A percentile compares a stretch with the other conserved stretches of the same genome.
These are phyloP conservation scores for Hephaestus fuliginosus DNA, from an alignment of 2,797 vertebrate species.

Conservation along the genomic window DNA sequence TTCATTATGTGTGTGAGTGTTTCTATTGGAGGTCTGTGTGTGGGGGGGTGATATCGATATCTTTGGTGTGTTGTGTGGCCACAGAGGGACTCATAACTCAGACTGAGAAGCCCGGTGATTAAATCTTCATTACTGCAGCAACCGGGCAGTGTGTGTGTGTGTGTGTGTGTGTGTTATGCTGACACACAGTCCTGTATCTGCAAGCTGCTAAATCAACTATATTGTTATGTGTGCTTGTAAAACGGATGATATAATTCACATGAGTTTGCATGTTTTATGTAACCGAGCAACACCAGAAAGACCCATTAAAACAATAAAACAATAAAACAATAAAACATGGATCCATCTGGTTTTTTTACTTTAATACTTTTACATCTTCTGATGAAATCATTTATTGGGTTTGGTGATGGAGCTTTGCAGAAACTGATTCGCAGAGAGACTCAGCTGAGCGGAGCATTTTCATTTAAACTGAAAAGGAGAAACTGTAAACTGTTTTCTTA, in stretches of 20 bases:
- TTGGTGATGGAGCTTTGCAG: not conserved
- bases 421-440: not conserved
- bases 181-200: not conserved
- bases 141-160: constrained; percentile 18
- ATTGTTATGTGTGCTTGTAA: constrained; percentile 13
- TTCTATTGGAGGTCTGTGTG: not conserved
- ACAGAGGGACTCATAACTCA: constrained; percentile 77
- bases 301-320: not conserved
- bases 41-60: not conserved
- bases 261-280: not conserved
- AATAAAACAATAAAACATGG: no score
- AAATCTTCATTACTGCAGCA: constrained; percentile 81
- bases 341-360: not conserved
- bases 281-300: not conserved
- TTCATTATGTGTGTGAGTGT: constrained; percentile 1
- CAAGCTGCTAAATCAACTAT: constrained; percentile 37
- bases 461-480: not conserved
- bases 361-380: not conserved
- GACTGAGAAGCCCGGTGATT: constrained; percentile 77
- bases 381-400: not conserved
- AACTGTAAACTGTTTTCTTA: not conserved
- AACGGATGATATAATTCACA: not conserved
- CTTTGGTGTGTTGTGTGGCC: constrained; percentile 8
- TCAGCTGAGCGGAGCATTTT: not conserved
- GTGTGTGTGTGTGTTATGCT: not conserved